Conservation (phyloP, 2,888 invertebrate species). For the Archips crataeganus region DNA sequence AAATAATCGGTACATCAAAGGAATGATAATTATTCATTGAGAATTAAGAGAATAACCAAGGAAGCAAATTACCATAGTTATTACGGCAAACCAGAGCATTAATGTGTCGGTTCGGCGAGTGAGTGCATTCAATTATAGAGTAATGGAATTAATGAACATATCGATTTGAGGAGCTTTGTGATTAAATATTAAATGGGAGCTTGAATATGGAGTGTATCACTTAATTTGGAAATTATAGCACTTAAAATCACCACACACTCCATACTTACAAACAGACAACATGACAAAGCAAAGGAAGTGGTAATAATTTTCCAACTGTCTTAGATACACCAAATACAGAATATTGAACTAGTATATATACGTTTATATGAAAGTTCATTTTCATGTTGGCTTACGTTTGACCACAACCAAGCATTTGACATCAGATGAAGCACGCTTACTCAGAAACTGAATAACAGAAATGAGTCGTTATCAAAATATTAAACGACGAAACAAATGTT, state of each 20-base stretch:
- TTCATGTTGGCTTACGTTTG: too few relatives aligned
- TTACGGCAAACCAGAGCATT: constrained; percentile 11
- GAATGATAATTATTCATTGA: constrained; percentile 1
- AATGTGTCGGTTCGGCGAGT: constrained; percentile 7
- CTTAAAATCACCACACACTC: neutral
- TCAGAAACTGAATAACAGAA: too few relatives aligned
- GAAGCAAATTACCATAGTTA: constrained; percentile 17
- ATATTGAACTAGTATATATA: too few relatives aligned
- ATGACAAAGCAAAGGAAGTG: neutral
- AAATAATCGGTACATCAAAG: neutral
- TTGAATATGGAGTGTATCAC: neutral
- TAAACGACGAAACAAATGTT: too few relatives aligned
- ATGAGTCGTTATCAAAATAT: too few relatives aligned
- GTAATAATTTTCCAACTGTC: neutral
- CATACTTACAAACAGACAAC: neutral
- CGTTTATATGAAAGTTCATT: too few relatives aligned
- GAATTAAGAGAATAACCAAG: neutral
- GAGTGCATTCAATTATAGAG: constrained; percentile 21
- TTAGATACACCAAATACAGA: too few relatives aligned
- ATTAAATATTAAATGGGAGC: constrained; percentile 5
- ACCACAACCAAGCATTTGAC: too few relatives aligned
- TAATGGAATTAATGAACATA: constrained; percentile 10
- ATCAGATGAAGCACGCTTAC: too few relatives aligned
- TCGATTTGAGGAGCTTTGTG: constrained; percentile 6
- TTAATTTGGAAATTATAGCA: neutral